Evolutionary conservation across 2,797 vertebrate genomes (phyloP), one percentile per base, ranked within the genome.

Genomic region (Mycteria americana): DNA sequence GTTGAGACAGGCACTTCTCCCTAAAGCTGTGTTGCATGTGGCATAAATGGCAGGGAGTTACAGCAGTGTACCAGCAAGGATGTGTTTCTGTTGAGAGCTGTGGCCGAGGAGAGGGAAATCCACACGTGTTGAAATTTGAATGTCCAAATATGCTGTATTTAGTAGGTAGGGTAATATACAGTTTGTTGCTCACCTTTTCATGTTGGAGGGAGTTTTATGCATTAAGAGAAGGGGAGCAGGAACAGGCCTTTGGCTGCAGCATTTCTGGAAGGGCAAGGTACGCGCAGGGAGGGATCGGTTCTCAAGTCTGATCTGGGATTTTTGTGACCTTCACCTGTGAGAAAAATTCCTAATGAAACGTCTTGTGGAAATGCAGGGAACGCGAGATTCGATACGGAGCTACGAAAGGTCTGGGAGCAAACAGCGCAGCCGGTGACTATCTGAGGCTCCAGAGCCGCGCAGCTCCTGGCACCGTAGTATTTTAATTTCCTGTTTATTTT

Each of bases 311-410:
- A 13, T 30, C 18, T 46, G 0, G 3, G 65, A 13, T 82, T 80
- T 69, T n/a, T 35, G 18, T 39, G 82, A 45, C 41, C 30, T 82
- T 48, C 85, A 76, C 64, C 62, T 25, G 30, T 14, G 45, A 63
- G 64, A 51, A 83, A 64, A 65, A 68, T 8, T 25, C 30, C 48
- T 15, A 7, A 7, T 4, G 69, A 30, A 43, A 72, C 0, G 9
- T 1, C 50, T 2, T 16, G 56, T 22, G 80, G 86, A 62, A 64
- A 46, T 0, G 18, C 22, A 5, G 37, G 89, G 80, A 62, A 16
- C 0, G 1, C 0, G 5, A 7, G 59, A 6, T 17, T 5, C 7
- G 4, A 2, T 4, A 12, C 0, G 5, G 56, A 19, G 37, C 41
- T 45, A 2, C 0, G 45, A 6, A 33, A 48, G 83, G 50, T 18